Evolutionary conservation across 2,113 vertebrate genomes (phyloP).

Genomic region (Hydropotes inermis): DNA sequence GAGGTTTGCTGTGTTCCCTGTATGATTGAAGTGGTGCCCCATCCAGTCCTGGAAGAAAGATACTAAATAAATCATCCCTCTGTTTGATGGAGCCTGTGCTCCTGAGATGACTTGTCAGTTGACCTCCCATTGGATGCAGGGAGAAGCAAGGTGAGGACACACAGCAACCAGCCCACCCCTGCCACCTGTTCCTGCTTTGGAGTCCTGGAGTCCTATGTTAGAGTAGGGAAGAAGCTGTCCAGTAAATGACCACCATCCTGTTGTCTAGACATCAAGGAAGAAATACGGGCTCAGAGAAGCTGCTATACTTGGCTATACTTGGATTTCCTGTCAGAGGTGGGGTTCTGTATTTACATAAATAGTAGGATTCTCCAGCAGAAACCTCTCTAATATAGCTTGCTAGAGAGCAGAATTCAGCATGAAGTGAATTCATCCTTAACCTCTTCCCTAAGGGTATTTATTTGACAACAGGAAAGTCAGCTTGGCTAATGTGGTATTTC

Average conservation of each 20-base stretch:
- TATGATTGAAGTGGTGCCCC: neutral
- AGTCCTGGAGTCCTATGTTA: neutral
- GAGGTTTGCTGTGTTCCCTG: neutral
- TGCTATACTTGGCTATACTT: neutral
- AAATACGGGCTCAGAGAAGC: constrained; percentile 31
- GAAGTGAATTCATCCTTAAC: neutral
- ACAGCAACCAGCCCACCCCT: neutral
- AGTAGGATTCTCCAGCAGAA: neutral
- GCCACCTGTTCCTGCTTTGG: constrained; percentile 17
- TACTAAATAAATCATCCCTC: neutral
- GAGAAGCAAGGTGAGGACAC: neutral
- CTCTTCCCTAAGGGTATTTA: neutral
- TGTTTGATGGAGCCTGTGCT: neutral
- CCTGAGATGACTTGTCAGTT: neutral
- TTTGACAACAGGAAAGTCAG: constrained; percentile 7
- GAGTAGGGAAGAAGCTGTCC: constrained; percentile 54
- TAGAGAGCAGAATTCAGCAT: neutral
- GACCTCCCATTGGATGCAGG: neutral
- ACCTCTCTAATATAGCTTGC: neutral
- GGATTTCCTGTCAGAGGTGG: constrained; percentile 46
- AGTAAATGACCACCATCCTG: constrained; percentile 66
- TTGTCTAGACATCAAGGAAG: constrained; percentile 71
- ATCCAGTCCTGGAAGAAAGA: constrained; percentile 8
- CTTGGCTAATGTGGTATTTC: neutral
- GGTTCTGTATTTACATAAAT: constrained; percentile 34